Percentiles rank a stretch among this genome's conserved stretches.
Evolutionary conservation across 2,113 vertebrate genomes (phyloP).

Genomic region (Artemisiospiza belli): DNA sequence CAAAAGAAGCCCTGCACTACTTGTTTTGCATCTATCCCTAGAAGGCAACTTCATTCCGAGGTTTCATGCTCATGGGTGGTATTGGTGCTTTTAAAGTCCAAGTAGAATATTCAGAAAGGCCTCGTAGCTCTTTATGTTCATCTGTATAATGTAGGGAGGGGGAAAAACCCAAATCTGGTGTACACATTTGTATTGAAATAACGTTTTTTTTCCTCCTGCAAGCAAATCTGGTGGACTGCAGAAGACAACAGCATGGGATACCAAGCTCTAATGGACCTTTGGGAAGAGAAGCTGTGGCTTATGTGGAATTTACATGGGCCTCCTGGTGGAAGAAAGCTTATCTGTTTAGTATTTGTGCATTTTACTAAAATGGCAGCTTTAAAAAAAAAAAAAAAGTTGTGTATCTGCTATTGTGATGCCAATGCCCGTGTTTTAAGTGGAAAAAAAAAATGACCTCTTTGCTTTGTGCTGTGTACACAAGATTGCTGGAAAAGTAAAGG

Average conservation of each 20-base stretch:
- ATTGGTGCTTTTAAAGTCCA: slow-evolving; percentile 76
- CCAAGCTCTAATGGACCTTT: slow-evolving; percentile 78
- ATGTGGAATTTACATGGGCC: slow-evolving; percentile 81
- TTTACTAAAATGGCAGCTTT: slow-evolving; percentile 91
- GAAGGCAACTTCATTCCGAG: slow-evolving; percentile 67
- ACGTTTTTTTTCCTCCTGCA: slow-evolving; percentile 77
- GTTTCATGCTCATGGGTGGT: slow-evolving; percentile 66
- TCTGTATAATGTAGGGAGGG: slow-evolving; percentile 51
- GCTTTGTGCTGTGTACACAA: slow-evolving; percentile 97
- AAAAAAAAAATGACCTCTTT: slow-evolving; percentile 86
- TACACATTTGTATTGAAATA: slow-evolving; percentile 76
- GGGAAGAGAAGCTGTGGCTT: slow-evolving; percentile 79
- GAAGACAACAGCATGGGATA: slow-evolving; percentile 74
- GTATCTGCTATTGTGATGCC: slow-evolving; percentile 97
- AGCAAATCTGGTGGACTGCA: slow-evolving; percentile 79
- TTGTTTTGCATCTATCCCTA: slow-evolving; percentile 54
- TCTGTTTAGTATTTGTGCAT: slow-evolving; percentile 91
- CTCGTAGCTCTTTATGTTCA: slow-evolving; percentile 67
- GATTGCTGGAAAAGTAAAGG: slow-evolving; percentile 95
- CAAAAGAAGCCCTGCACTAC: slow-evolving; percentile 46
- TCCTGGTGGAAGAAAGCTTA: slow-evolving; percentile 84
- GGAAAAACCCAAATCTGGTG: slow-evolving; percentile 26
- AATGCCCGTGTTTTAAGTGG: slow-evolving; percentile 96
- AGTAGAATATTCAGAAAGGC: slow-evolving; percentile 66
- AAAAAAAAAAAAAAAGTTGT: slow-evolving; percentile 82